Conservation (phyloP, 2,888 invertebrate species). For the Lithophane semibrunnea region DNA sequence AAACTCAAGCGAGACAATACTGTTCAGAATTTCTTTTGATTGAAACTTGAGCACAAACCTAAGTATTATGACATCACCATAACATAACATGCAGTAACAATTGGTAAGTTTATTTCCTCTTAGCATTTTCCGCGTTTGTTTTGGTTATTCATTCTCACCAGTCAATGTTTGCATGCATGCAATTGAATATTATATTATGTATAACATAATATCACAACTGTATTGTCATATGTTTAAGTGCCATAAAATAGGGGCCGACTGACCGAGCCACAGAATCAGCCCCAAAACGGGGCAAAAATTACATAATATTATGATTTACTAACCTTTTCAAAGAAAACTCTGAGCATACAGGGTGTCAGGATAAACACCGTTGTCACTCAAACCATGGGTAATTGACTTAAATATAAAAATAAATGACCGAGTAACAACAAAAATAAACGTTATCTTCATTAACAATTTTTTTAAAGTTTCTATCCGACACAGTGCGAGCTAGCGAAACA, state of each 20-base stretch:
- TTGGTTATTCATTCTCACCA: neutral
- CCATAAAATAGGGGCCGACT: neutral
- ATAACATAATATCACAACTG: neutral
- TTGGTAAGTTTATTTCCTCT: constrained; percentile 22
- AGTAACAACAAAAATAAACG: no score
- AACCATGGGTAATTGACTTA: no score
- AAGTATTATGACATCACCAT: neutral
- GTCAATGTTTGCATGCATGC: neutral
- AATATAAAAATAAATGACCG: no score
- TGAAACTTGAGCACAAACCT: neutral
- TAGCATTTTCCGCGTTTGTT: constrained; percentile 17
- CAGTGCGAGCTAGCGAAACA: no score
- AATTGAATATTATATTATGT: constrained; percentile 6
- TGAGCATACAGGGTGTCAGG: no score
- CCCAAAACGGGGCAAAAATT: neutral
- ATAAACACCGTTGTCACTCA: no score
- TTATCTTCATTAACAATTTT: no score
- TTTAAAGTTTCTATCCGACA: no score
- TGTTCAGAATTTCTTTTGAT: neutral
- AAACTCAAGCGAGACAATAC: no score
- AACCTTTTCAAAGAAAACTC: no score
- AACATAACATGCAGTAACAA: constrained; percentile 13
- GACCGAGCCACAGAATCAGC: no score
- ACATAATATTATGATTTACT: no score
- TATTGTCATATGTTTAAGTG: neutral